Evolutionary conservation across 2,113 vertebrate genomes (phyloP), one percentile per base, ranked within the genome.

Genomic region (Mellivora capensis): DNA sequence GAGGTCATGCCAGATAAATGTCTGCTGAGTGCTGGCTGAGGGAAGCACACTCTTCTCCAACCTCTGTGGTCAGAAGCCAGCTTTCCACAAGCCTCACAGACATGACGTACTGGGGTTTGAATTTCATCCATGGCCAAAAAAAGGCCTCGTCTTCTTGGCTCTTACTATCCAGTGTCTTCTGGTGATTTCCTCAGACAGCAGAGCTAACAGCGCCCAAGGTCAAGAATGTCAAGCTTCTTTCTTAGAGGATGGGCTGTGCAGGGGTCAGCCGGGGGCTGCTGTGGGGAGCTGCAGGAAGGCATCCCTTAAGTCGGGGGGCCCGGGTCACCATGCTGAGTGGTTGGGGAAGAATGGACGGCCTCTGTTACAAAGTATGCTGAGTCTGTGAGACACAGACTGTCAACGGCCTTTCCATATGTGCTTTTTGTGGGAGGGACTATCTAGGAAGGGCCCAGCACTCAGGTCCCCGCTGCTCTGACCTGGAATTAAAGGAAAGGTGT

Each of bases 1-100:
- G 89, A 74, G 39, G 44, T 95, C 49, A 23, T 67, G 64, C 42
- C 79, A 69, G 62, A 59, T 14, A 17, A 21, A 31, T 52, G 87
- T 71, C 34, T 86, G 59, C 77, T 15, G 62, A 49, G 72, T 72
- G 52, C 86, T 89, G 83, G 47, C 74, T 25, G 67, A 94, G 79
- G 34, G 25, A 72, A 11, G 1, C 13, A 59, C 34, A 17, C 49
- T 76, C 6, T 47, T 71, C 44, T 91, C 62, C n/a, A 82, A 6
- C 61, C 80, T 87, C 83, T 54, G 90, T 76, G 57, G 88, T 97
- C 93, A 64, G 42, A 96, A 69, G 25, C 69, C 72, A 88, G 74
- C 87, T 95, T 83, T 96, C 74, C 62, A 29, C 37, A 96, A 64
- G 27, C 79, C 79, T 96, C 69, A 94, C 25, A 95, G 94, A 94